Conservation (phyloP, 92 coral and sea anemone species). For the Porites cylindrica region DNA sequence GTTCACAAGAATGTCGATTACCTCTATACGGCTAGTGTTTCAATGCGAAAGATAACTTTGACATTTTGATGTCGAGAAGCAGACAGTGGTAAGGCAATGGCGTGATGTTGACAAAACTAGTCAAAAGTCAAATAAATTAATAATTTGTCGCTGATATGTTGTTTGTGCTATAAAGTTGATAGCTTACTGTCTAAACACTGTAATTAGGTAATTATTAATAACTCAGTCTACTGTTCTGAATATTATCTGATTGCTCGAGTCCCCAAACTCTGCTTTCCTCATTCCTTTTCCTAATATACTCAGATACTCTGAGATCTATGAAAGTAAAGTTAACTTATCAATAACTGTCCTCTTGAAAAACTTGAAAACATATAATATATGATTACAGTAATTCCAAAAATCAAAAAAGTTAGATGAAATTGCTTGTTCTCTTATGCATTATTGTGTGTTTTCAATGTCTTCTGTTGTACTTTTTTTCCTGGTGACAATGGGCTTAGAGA, state of each 20-base stretch:
- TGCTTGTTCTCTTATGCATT: neutral
- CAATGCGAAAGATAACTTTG: neutral
- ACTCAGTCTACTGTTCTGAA: no score
- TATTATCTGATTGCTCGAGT: neutral
- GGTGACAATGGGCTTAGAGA: neutral
- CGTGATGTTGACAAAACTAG: neutral
- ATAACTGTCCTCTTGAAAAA: constrained; percentile 4
- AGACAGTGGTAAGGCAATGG: no score
- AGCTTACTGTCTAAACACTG: neutral
- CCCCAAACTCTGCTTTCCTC: neutral
- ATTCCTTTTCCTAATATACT: neutral
- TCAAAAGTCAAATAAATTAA: neutral
- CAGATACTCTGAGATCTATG: neutral
- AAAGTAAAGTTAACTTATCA: neutral
- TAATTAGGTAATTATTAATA: no score
- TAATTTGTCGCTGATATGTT: neutral
- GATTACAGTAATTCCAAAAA: no score
- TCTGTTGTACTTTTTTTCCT: neutral
- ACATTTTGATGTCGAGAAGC: neutral
- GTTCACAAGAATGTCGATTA: no score
- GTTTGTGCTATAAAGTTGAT: neutral
- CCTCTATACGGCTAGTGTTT: no score
- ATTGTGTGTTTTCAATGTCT: neutral
- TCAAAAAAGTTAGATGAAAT: neutral
- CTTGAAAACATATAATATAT: no score